Percentiles rank a stretch among this genome's conserved stretches.
Conservation (phyloP, 2,888 invertebrate species). For the Drosophila flavopinicola region DNA sequence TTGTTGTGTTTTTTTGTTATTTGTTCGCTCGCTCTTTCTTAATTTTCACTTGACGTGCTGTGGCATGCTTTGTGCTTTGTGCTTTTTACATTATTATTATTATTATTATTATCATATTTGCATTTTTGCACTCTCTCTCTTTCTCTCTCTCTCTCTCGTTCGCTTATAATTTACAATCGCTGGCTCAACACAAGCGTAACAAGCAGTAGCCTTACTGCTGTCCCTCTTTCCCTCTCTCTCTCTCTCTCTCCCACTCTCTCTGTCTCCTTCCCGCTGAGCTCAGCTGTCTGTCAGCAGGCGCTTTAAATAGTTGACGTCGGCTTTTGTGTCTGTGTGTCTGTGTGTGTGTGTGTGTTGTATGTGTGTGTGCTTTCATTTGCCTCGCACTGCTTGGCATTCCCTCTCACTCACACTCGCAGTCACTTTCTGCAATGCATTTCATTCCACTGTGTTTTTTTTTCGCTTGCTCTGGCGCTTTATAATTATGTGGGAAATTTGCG, state of each 20-base stretch:
- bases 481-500: slow-evolving; percentile 78
- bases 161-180: slow-evolving; percentile 37
- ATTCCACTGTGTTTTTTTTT: slow-evolving; percentile 21
- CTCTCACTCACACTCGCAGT: slow-evolving; percentile 19
- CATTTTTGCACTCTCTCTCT: slow-evolving; percentile 49
- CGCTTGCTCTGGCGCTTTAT: slow-evolving; percentile 50
- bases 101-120: slow-evolving; percentile 76
- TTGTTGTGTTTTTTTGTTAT: slow-evolving; percentile 20
- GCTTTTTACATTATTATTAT: slow-evolving; percentile 43
- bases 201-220: slow-evolving; percentile 14
- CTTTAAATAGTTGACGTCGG: slow-evolving; percentile 46
- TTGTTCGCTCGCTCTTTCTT: slow-evolving; percentile 64
- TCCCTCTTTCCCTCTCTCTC: neutral
- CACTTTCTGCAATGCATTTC: slow-evolving; percentile 20
- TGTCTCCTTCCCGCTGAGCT: slow-evolving; percentile 30
- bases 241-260: neutral
- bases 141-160: slow-evolving; percentile 6
- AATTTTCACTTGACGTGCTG: slow-evolving; percentile 76
- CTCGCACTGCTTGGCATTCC: slow-evolving; percentile 21
- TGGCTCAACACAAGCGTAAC: slow-evolving; percentile 48
- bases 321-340: slow-evolving; percentile 15
- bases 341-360: neutral
- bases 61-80: slow-evolving; percentile 51
- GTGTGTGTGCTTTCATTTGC: slow-evolving; percentile 35
- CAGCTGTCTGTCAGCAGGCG: slow-evolving; percentile 50